A percentile compares a stretch with the other conserved stretches of the same genome.
These are phyloP conservation scores for Otolemur garnettii DNA, from an alignment of 2,113 vertebrate genomes.

Conservation along the genomic window DNA sequence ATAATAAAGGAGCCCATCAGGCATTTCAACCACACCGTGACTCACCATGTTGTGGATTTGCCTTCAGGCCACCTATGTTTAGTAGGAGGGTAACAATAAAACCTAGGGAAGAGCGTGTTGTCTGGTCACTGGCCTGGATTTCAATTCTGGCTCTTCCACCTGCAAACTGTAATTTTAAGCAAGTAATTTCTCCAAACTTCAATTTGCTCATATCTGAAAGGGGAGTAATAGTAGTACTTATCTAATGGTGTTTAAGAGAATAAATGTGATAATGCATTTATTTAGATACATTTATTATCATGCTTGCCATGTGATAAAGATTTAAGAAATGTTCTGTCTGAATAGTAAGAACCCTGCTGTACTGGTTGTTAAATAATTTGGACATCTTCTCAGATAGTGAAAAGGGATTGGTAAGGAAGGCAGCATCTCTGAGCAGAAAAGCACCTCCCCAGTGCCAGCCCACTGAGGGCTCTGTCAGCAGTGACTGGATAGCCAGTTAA, in stretches of 20 bases:
- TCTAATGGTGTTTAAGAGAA: background rate
- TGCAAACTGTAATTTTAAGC: background rate
- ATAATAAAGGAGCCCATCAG: background rate
- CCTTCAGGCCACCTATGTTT: background rate
- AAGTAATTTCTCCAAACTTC: background rate
- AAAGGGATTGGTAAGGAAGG: background rate
- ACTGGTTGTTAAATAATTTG: background rate
- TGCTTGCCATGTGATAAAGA: background rate
- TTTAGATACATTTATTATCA: background rate
- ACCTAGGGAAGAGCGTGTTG: background rate
- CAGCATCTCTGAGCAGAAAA: background rate
- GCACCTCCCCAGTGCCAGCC: background rate
- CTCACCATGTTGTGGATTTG: background rate
- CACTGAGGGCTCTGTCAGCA: background rate
- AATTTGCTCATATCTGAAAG: slow-evolving; percentile 17
- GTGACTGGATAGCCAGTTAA: background rate
- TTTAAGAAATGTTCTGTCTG: background rate
- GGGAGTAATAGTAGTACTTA: background rate
- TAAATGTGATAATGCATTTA: background rate
- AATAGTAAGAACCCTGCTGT: background rate
- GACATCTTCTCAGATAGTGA: background rate
- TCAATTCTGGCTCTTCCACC: background rate
- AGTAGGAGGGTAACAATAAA: background rate
- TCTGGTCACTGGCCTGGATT: background rate
- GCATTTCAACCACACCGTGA: background rate